These are phyloP conservation scores for Scomberomorus guttatus DNA, from an alignment of 2,797 vertebrate species.

Conservation along the genomic window DNA sequence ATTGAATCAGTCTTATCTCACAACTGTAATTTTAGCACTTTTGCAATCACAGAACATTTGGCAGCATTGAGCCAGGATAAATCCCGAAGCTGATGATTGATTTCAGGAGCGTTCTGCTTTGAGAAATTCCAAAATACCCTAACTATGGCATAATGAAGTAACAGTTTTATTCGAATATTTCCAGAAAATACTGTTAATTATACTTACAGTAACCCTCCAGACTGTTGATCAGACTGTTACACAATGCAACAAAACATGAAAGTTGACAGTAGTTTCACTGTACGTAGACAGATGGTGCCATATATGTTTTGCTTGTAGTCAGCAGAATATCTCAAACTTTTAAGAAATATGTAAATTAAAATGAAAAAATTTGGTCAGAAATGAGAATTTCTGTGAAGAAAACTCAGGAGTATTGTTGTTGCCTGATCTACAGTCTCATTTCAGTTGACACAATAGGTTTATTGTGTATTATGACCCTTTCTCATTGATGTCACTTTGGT, in stretches of 20 bases:
- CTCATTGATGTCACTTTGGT: constrained; percentile 30
- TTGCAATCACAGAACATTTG: constrained; percentile 41
- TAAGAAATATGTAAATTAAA: neutral
- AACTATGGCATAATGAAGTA: constrained; percentile 1
- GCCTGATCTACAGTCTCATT: neutral
- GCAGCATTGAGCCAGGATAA: neutral
- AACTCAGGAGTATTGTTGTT: too few relatives aligned
- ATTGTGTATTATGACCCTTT: constrained; percentile 1
- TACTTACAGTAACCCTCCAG: neutral
- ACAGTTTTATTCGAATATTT: neutral
- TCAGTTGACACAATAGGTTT: constrained; percentile 3
- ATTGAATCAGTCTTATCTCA: constrained; percentile 16
- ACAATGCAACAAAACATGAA: too few relatives aligned
- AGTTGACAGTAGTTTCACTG: too few relatives aligned
- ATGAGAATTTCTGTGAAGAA: neutral
- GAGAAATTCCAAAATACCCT: constrained; percentile 39
- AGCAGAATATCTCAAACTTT: neutral
- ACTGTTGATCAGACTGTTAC: constrained; percentile 20
- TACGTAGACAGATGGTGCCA: too few relatives aligned
- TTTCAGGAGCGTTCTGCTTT: constrained; percentile 22
- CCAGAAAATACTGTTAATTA: constrained; percentile 12
- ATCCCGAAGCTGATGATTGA: constrained; percentile 37
- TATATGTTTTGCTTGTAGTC: too few relatives aligned
- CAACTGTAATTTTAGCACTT: constrained; percentile 29
- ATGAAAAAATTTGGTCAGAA: too few relatives aligned